A percentile compares a stretch with the other conserved stretches of the same genome.
These are phyloP conservation scores for Pseudomyrmex dendroicus DNA, from an alignment of 1,140 invertebrate species.

Conservation along the genomic window DNA sequence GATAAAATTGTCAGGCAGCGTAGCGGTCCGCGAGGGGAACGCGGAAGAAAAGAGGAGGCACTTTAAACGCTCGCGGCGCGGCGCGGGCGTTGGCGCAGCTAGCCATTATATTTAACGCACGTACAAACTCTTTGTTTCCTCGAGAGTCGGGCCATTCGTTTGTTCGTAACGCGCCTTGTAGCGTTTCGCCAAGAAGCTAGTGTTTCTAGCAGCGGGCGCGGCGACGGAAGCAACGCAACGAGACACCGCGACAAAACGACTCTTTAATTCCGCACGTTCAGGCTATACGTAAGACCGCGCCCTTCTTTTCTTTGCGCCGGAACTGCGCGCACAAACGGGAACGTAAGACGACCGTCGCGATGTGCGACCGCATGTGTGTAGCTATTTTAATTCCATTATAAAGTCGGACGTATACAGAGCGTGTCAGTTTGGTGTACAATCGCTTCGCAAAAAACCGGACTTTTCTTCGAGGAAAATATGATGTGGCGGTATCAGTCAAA, in stretches of 20 bases:
- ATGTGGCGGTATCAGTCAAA: not conserved
- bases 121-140: slow-evolving; percentile 68
- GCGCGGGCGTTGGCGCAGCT: not conserved
- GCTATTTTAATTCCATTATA: slow-evolving; percentile 44
- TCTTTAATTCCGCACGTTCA: slow-evolving; percentile 61
- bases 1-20: slow-evolving; percentile 64
- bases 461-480: not conserved
- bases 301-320: not conserved
- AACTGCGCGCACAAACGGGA: slow-evolving; percentile 15
- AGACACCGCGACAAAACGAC: slow-evolving; percentile 43
- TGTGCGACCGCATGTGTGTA: not conserved
- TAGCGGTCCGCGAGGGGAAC: not conserved
- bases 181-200: slow-evolving; percentile 18
- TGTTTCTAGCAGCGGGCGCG: slow-evolving; percentile 1
- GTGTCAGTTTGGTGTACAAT: slow-evolving; percentile 1
- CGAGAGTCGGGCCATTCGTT: slow-evolving; percentile 63
- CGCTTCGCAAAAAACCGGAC: not conserved
- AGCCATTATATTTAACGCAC: slow-evolving; percentile 64
- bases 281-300: slow-evolving; percentile 41
- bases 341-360: slow-evolving; percentile 36
- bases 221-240: slow-evolving; percentile 32
- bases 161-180: slow-evolving; percentile 62
- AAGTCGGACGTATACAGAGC: not conserved
- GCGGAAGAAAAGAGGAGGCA: slow-evolving; percentile 3
- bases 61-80: slow-evolving; percentile 26